Conservation (phyloP, 2,113 vertebrate species). For the Fregetta grallaria region DNA sequence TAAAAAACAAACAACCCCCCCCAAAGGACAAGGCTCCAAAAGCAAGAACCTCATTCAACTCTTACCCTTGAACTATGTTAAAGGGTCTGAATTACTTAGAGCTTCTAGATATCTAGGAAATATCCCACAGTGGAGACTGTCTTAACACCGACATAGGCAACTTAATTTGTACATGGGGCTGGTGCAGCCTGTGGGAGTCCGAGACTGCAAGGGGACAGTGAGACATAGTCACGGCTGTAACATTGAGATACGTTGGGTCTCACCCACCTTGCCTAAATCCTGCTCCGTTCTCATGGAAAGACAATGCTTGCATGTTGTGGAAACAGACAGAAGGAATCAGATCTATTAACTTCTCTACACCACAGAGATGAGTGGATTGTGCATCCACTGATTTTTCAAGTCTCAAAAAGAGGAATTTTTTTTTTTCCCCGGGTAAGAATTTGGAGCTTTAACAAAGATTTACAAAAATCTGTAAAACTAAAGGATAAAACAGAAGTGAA, state of each 20-base stretch:
- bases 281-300: neutral
- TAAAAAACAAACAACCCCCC: neutral
- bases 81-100: neutral
- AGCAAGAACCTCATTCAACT: neutral
- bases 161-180: neutral
- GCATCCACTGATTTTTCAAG: neutral
- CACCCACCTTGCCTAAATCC: neutral
- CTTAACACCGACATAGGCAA: neutral
- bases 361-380: neutral
- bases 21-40: neutral
- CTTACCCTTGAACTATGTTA: neutral
- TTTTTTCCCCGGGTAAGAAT: neutral
- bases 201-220: neutral
- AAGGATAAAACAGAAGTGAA: neutral
- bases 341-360: neutral
- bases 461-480: neutral
- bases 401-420: neutral
- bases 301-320: neutral
- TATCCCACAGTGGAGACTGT: neutral
- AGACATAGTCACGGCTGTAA: neutral
- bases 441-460: neutral
- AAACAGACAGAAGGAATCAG: neutral
- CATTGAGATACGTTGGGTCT: fast-evolving
- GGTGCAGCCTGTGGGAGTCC: neutral
- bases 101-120: neutral